These are phyloP conservation scores for Sitta carolinensis DNA, from an alignment of 2,797 vertebrate species.

Conservation along the genomic window DNA sequence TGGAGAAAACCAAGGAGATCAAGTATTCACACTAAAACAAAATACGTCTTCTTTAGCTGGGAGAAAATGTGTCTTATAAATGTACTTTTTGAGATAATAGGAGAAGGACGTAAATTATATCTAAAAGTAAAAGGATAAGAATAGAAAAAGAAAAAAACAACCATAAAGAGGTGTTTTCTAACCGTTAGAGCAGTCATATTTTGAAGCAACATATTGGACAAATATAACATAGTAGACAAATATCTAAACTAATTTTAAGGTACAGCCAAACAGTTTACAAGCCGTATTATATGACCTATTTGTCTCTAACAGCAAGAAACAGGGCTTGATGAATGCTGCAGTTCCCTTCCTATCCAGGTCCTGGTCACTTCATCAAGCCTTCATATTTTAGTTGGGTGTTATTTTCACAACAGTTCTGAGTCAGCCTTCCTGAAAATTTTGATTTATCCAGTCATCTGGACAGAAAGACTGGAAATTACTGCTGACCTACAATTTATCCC, in stretches of 20 bases:
- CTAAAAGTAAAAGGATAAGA: not conserved
- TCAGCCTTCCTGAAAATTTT: not conserved
- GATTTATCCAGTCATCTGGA: not conserved
- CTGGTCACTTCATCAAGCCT: not conserved
- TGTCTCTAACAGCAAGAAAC: not conserved
- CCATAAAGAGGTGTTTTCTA: not conserved
- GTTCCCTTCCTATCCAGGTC: not conserved
- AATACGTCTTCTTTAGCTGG: not conserved
- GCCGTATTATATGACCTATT: not conserved
- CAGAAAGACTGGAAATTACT: slow-evolving; percentile 2
- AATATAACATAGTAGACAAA: not conserved
- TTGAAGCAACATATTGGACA: not conserved
- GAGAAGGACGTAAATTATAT: not conserved
- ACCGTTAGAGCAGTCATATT: not conserved
- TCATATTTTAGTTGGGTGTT: not conserved
- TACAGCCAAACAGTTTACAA: not conserved
- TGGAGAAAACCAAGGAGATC: not conserved
- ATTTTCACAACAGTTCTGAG: not conserved
- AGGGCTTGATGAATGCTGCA: not conserved
- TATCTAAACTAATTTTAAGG: not conserved
- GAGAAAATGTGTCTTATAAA: not conserved
- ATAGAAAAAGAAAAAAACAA: not conserved
- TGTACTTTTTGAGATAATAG: not conserved
- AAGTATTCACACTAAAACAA: not conserved
- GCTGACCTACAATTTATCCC: slow-evolving; percentile 23